Evolutionary conservation across 2,797 vertebrate genomes (phyloP).

Genomic region (Dipus sagitta): DNA sequence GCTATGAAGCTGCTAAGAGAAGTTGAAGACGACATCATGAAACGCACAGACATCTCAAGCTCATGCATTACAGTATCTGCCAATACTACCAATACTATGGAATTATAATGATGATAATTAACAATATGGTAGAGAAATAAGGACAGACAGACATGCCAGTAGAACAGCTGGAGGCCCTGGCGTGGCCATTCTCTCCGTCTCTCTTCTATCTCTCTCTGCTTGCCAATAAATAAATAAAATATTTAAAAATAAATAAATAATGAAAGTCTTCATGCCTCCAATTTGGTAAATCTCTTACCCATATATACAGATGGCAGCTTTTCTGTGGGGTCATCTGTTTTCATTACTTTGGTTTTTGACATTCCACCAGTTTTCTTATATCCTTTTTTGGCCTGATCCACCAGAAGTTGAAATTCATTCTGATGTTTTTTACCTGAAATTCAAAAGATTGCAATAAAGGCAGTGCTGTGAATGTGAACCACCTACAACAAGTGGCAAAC

Average conservation of each 20-base stretch:
- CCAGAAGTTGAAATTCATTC: slow-evolving; percentile 86
- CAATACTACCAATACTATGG: slow-evolving; percentile 1
- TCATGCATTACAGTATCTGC: not conserved
- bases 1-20: not conserved
- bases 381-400: slow-evolving; percentile 86
- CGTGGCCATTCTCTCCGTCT: too few relatives aligned
- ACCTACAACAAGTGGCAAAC: not conserved
- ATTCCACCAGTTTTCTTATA: slow-evolving; percentile 82
- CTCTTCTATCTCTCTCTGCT: too few relatives aligned
- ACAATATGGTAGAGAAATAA: not conserved
- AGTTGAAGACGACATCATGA: not conserved
- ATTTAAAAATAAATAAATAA: not conserved
- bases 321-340: slow-evolving; percentile 38
- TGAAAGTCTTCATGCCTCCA: not conserved
- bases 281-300: slow-evolving; percentile 80
- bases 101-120: not conserved
- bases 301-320: slow-evolving; percentile 11
- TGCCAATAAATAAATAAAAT: not conserved
- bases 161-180: not conserved
- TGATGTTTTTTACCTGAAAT: slow-evolving; percentile 88
- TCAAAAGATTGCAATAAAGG: slow-evolving; percentile 56
- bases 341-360: slow-evolving; percentile 52
- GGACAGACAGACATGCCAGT: not conserved
- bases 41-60: not conserved
- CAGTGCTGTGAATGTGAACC: not conserved